These are phyloP conservation scores for Ochotona princeps DNA, from an alignment of 2,113 vertebrate genomes.

Conservation along the genomic window DNA sequence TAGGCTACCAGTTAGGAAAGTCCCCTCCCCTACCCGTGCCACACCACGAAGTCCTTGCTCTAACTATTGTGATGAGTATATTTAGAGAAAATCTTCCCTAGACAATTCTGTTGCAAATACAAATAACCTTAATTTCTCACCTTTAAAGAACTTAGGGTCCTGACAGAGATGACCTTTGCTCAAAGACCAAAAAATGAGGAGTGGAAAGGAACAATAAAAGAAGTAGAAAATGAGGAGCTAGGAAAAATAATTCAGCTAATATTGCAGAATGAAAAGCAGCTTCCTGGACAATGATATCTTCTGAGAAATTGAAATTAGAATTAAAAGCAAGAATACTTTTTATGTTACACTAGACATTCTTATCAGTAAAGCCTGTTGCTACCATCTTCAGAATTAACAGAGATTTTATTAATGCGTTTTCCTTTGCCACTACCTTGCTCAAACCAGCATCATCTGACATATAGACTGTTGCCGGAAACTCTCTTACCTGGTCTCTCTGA, in stretches of 20 bases:
- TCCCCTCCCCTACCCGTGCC: too few relatives aligned
- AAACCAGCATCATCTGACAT: not conserved
- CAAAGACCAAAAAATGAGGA: not conserved
- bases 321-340: not conserved
- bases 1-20: slow-evolving; percentile 13
- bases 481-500: not conserved
- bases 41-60: not conserved
- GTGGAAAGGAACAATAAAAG: not conserved
- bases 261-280: not conserved
- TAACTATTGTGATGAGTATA: not conserved
- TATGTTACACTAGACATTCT: not conserved
- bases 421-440: not conserved
- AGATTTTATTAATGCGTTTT: not conserved
- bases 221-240: not conserved
- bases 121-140: not conserved
- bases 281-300: not conserved
- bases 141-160: not conserved
- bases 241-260: not conserved
- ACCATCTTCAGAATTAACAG: not conserved
- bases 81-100: not conserved
- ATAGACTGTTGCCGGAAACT: not conserved
- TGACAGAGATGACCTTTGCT: not conserved
- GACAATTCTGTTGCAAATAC: not conserved
- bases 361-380: not conserved
- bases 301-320: not conserved